Conservation (phyloP, 2,113 vertebrate genomes). For the Castor canadensis region DNA sequence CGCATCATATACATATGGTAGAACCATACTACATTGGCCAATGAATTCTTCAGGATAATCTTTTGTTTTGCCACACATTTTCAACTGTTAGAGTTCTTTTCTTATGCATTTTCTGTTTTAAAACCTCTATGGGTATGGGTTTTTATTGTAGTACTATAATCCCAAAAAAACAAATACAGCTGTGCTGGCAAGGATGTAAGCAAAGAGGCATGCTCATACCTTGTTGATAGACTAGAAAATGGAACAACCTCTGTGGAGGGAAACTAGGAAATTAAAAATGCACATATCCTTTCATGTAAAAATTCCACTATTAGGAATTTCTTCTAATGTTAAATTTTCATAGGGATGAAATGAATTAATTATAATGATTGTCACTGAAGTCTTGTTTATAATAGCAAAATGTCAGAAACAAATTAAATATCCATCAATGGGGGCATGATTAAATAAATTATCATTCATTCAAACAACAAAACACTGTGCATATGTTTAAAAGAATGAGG, state of each 20-base stretch:
- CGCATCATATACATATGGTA: background rate
- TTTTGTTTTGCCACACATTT: slow-evolving; percentile 2
- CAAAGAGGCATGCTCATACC: background rate
- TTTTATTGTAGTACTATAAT: slow-evolving; percentile 24
- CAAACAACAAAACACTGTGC: background rate
- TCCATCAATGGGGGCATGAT: background rate
- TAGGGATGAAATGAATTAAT: background rate
- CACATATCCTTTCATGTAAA: background rate
- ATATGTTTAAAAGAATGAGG: background rate
- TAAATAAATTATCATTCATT: background rate
- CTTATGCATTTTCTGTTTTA: background rate
- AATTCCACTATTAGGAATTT: background rate
- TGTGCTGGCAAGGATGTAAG: background rate
- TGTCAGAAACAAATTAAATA: slow-evolving; percentile 28
- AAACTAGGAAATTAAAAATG: background rate
- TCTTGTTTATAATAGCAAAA: slow-evolving; percentile 12
- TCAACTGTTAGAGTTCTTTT: slow-evolving; percentile 12
- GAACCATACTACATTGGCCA: background rate
- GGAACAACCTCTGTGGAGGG: background rate
- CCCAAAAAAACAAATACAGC: background rate
- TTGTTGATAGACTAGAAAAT: background rate
- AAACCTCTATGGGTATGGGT: background rate
- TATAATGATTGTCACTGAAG: background rate
- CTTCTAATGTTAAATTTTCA: background rate
- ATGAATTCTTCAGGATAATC: background rate